Evolutionary conservation across 1,140 invertebrate genomes (phyloP).

Genomic region (Bathynomus jamesi): DNA sequence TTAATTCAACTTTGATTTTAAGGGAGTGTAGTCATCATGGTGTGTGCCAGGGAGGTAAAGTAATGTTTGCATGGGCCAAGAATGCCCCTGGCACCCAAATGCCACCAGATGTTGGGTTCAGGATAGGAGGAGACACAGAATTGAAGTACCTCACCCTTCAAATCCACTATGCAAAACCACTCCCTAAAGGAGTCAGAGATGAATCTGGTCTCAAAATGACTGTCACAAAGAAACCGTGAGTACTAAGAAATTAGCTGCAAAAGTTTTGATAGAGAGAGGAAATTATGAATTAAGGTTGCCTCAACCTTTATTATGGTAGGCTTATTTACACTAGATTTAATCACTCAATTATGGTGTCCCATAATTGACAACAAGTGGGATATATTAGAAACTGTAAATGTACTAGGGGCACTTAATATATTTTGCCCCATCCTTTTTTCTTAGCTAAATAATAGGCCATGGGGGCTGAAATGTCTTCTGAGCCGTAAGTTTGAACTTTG

Average conservation of each 20-base stretch:
- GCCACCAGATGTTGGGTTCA: slow-evolving; percentile 52
- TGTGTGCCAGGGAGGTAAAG: slow-evolving; percentile 43
- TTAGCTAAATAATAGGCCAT: no score
- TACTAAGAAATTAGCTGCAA: not conserved
- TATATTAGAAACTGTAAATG: no score
- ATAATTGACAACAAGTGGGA: no score
- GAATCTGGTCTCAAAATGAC: slow-evolving; percentile 26
- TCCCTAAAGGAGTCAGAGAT: slow-evolving; percentile 20
- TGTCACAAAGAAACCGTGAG: slow-evolving; percentile 20
- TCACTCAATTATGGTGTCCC: no score
- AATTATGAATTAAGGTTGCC: not conserved
- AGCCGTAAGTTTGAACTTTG: no score
- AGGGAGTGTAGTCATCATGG: slow-evolving; percentile 45
- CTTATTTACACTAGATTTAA: not conserved
- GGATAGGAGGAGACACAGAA: slow-evolving; percentile 46
- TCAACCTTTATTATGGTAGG: not conserved
- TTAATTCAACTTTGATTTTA: not conserved
- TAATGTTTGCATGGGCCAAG: slow-evolving; percentile 59
- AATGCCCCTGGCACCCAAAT: slow-evolving; percentile 53
- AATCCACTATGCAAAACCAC: slow-evolving; percentile 47
- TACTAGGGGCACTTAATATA: no score
- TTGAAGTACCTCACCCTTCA: slow-evolving; percentile 52
- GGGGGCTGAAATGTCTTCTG: no score
- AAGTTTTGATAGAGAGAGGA: not conserved
- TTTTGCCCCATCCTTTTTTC: no score